Evolutionary conservation across 2,888 invertebrate species (phyloP), one percentile per base, ranked within the genome.

Genomic region (Listrodromus nycthemerus): DNA sequence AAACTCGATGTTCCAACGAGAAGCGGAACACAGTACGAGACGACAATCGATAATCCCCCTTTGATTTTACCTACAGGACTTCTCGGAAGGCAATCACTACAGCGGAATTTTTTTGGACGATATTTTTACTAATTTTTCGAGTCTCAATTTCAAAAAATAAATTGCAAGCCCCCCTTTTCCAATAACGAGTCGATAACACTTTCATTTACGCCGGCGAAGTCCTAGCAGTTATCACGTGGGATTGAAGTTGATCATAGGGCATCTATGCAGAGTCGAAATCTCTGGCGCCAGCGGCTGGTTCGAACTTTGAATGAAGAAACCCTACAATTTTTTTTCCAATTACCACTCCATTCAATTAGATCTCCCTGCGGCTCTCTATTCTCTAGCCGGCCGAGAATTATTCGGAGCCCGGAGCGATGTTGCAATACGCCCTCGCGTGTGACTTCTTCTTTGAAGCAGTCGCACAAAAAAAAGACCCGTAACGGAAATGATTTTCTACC

Each of bases 321-420:
- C 84, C 48, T 74, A 69, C 74, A 48, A 74, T 74, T 78, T 78
- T 48, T 37, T 76, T 37, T 37, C 10, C 73, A 84, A 74, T 82
- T 74, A 45, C 50, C 74, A 58, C 78, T 50, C 37, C 61, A 81
- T 78, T 74, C 70, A 84, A 82, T 84, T 63, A 70, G 37, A 76
- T 81, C 33, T 70, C 74, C 24, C 30, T 27, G 78, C 63, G 21
- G 55, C 61, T 45, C 66, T 45, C 19, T 50, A 21, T 67, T 61
- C n/a, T 19, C n/a, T 10, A 41, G 19, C n/a, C 30, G 27, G 55
- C 41, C 21, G 13, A 21, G 19, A 82, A 55, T 67, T 6, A 19
- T 37, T 33, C 65, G 48, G 50, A 52, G 27, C 61, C 13, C 30
- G 16, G 16, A 61, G 13, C 30, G 30, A 24, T 61, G n/a, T 52